phyloP scores from a whole-genome alignment of 2,113 vertebrate genomes.

The Austrofundulus limnaeus region DNA sequence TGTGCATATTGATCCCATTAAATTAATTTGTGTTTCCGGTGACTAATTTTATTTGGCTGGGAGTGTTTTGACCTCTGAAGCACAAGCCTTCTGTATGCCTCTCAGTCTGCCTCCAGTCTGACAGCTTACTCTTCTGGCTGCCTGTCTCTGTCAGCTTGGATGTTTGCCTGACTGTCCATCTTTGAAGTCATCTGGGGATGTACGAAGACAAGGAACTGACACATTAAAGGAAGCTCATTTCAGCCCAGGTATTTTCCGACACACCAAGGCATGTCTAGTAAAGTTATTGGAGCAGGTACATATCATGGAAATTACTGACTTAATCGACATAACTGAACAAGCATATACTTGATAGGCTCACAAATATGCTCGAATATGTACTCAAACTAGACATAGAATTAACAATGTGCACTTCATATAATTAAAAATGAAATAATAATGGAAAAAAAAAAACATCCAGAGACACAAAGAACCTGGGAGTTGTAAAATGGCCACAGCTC shows the following conservation, averaged over 20 bases:
- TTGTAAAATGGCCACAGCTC: too few species aligned
- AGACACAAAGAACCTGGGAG: too few species aligned
- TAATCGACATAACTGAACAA: not conserved
- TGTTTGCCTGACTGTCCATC: constrained; percentile 23
- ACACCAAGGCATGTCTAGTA: constrained; percentile 3
- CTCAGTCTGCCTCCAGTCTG: constrained; percentile 34
- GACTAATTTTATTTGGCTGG: constrained; percentile 27
- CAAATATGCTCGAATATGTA: not conserved
- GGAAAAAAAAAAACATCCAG: too few species aligned
- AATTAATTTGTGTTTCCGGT: constrained; percentile 28
- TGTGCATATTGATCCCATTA: not conserved
- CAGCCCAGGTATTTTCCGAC: constrained; percentile 18
- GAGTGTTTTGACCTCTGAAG: constrained; percentile 61
- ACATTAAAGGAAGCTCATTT: constrained; percentile 9
- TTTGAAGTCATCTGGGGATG: constrained; percentile 31
- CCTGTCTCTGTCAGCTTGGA: constrained; percentile 24
- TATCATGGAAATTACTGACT: not conserved
- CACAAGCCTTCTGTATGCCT: constrained; percentile 43
- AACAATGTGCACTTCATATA: too few species aligned
- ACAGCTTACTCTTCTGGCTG: constrained; percentile 28
- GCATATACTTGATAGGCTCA: not conserved
- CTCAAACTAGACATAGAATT: too few species aligned
- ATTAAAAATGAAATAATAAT: too few species aligned
- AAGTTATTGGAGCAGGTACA: not conserved
- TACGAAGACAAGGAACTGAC: constrained; percentile 31